A percentile compares a stretch with the other conserved stretches of the same genome.
Evolutionary conservation across 2,113 vertebrate species (phyloP).

Genomic region (Collichthys lucidus): DNA sequence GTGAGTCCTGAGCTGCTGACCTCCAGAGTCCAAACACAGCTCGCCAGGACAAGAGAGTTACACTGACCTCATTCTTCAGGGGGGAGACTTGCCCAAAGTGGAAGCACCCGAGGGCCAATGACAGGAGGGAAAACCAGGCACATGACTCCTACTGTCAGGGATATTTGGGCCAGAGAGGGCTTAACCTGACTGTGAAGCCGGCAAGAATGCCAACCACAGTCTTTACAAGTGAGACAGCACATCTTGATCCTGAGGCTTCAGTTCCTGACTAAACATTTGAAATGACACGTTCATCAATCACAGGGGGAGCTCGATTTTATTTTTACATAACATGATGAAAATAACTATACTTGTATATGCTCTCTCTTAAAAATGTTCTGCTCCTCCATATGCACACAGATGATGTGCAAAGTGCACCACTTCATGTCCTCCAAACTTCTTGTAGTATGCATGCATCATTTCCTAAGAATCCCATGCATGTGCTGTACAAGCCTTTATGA

Average conservation of each 20-base stretch:
- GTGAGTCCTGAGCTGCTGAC: slow-evolving; percentile 38
- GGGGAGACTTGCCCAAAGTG: neutral
- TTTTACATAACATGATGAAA: neutral
- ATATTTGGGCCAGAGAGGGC: slow-evolving; percentile 51
- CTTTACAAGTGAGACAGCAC: neutral
- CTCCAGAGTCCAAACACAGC: slow-evolving; percentile 30
- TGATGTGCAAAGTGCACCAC: neutral
- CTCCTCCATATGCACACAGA: neutral
- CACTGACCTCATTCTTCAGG: slow-evolving; percentile 56
- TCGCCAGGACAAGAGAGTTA: slow-evolving; percentile 29
- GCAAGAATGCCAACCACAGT: neutral
- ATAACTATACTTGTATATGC: neutral
- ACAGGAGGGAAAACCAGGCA: slow-evolving; percentile 12
- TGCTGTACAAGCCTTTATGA: neutral
- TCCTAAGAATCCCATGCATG: neutral
- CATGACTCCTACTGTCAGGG: slow-evolving; percentile 36
- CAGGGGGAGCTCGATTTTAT: neutral
- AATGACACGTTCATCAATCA: neutral
- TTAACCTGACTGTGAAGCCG: slow-evolving; percentile 37
- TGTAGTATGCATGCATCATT: neutral
- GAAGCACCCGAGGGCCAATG: slow-evolving; percentile 21
- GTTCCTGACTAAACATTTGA: neutral
- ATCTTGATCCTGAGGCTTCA: neutral
- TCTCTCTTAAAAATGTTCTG: neutral
- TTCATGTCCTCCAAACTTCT: neutral